These are phyloP conservation scores for Microchirus variegatus DNA, from an alignment of 2,797 vertebrate genomes.

Conservation along the genomic window DNA sequence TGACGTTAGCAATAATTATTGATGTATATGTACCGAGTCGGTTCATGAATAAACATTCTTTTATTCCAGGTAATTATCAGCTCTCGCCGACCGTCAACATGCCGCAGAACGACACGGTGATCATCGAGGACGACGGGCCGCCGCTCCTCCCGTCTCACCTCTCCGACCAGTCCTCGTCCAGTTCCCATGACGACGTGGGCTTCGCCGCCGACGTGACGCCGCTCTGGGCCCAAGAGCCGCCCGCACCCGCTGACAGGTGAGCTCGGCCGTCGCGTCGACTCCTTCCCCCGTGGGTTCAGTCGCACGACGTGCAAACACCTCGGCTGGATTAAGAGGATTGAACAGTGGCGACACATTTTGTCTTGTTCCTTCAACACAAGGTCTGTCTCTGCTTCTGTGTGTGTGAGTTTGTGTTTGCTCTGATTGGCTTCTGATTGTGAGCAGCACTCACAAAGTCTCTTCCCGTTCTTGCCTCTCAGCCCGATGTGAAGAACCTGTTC, in stretches of 20 bases:
- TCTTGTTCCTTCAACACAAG: no score
- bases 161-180: slow-evolving; percentile 94
- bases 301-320: no score
- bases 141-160: slow-evolving; percentile 88
- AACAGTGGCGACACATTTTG: no score
- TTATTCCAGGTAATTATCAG: slow-evolving; percentile 89
- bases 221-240: slow-evolving; percentile 84
- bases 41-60: background rate
- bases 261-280: background rate
- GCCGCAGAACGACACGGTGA: slow-evolving; percentile 95
- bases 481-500: slow-evolving; percentile 19
- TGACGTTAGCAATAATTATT: no score
- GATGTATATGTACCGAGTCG: no score
- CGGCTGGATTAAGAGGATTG: no score
- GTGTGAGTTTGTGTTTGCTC: no score
- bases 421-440: slow-evolving; percentile 18
- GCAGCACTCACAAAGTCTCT: background rate
- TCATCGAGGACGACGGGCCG: slow-evolving; percentile 94
- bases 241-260: slow-evolving; percentile 65
- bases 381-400: no score
- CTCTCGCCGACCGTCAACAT: slow-evolving; percentile 98
- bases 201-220: slow-evolving; percentile 78
- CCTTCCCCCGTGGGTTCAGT: background rate
- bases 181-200: slow-evolving; percentile 93
- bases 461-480: slow-evolving; percentile 1